Base-by-base conservation (phyloP, 2,888 invertebrate species). In the Hofmannophila pseudospretella region DNA sequence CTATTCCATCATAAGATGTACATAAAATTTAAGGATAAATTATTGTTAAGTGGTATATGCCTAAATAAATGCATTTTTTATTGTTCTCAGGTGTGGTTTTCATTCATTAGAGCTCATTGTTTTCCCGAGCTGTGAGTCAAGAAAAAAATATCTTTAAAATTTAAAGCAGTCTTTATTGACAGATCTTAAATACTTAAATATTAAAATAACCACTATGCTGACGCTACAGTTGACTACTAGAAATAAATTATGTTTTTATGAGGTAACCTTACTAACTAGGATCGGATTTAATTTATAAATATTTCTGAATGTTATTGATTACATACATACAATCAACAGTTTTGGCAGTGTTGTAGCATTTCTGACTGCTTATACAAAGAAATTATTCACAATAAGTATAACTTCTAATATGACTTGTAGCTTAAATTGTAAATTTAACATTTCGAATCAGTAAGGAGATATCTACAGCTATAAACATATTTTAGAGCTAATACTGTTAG, bases 161-260 rank as follows among this genome's bases (percentile, higher is more conserved):
- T 57, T 56, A 63, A 51, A 73, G 65, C 75, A 80, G 78, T 79
- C 78, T 84, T 81, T 84, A 84, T 68, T 84, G 66, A 74, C 64
- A 68, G 58, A 68, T 66, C 59, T 66, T 70, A 70, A 64, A 69
- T 60, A 62, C 50, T 63, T 65, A 67, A 57, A 61, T 46, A 8
- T 39, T 54, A 58, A 45, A 47, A 52, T 51, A 47, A 44, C 35
- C 25, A 33, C 20, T 27, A 14, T 38, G 40, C 30, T 43, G 37
- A 28, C 34, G 28, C 44, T 33, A 27, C 11, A 35, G 27, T 29
- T 33, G 36, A 39, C 47, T 60, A 62, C 52, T 50, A 63, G 58
- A 29, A 72, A 76, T 76, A 75, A 78, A 76, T 75, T 76, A 55
- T 10, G 46, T 42, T 49, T 41, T 47, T 57, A 58, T 60, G 64